Evolutionary conservation across 35 echinoderm and acorn worm genomes (phyloP).

Genomic region (Ptychodera flava): DNA sequence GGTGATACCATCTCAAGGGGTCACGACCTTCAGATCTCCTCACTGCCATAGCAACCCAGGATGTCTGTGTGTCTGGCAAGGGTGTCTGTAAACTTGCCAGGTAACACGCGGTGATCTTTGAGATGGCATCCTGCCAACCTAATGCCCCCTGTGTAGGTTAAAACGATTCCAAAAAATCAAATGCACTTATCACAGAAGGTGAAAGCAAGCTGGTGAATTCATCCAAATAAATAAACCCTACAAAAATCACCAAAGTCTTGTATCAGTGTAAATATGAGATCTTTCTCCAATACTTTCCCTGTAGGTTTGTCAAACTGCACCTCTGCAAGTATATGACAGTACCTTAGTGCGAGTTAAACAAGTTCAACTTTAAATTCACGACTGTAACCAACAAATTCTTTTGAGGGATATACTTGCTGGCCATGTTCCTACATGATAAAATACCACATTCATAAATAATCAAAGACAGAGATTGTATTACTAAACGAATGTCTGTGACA

Average conservation of each 20-base stretch:
- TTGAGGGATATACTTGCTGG: too few relatives aligned
- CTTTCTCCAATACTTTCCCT: not conserved
- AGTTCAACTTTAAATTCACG: too few relatives aligned
- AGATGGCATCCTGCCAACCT: slow-evolving; percentile 46
- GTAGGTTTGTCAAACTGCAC: not conserved
- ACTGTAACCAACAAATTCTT: too few relatives aligned
- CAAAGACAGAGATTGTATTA: too few relatives aligned
- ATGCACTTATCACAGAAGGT: not conserved
- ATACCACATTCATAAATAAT: too few relatives aligned
- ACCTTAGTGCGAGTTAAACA: too few relatives aligned
- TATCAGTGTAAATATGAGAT: not conserved
- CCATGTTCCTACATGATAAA: too few relatives aligned
- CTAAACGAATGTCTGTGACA: too few relatives aligned
- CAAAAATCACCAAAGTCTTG: not conserved
- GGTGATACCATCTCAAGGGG: not conserved
- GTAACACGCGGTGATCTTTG: slow-evolving; percentile 58
- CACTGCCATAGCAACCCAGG: not conserved
- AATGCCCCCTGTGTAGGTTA: slow-evolving; percentile 35
- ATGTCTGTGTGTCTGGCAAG: slow-evolving; percentile 1
- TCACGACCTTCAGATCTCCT: too few relatives aligned
- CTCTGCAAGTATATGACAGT: too few relatives aligned
- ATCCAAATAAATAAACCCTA: not conserved
- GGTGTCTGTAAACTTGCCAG: slow-evolving; percentile 44
- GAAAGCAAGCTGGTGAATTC: not conserved
- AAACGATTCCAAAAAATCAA: not conserved